Conservation (phyloP, 2,797 vertebrate species). For the Epinephelus malabaricus region DNA sequence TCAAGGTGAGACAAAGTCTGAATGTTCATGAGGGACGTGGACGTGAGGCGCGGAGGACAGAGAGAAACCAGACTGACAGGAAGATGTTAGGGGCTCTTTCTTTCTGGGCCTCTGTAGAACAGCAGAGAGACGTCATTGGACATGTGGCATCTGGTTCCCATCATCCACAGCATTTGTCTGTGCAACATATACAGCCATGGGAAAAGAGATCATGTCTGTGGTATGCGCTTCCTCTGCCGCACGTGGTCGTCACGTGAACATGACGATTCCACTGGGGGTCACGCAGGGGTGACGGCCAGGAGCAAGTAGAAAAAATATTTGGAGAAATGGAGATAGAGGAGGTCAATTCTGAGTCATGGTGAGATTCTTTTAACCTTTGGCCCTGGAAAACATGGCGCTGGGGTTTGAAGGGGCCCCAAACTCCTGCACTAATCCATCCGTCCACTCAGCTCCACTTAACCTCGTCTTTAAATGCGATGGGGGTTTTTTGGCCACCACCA, state of each 20-base stretch:
- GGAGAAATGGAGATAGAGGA: neutral
- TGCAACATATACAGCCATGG: slow-evolving; percentile 72
- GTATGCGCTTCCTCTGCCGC: slow-evolving; percentile 77
- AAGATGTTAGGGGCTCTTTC: slow-evolving; percentile 31
- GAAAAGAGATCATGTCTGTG: slow-evolving; percentile 77
- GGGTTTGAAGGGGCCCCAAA: neutral
- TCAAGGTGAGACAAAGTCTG: slow-evolving; percentile 8
- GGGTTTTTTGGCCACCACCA: neutral
- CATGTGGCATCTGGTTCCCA: slow-evolving; percentile 81
- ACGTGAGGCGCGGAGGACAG: slow-evolving; percentile 9
- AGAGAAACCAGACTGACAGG: slow-evolving; percentile 47
- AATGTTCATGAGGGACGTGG: slow-evolving; percentile 10
- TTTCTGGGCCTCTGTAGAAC: slow-evolving; percentile 48
- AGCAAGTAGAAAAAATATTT: neutral
- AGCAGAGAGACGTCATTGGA: slow-evolving; percentile 66
- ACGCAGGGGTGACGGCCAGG: slow-evolving; percentile 40
- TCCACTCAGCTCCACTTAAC: neutral
- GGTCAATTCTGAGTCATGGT: neutral
- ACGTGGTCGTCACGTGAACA: slow-evolving; percentile 68
- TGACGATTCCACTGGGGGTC: slow-evolving; percentile 51
- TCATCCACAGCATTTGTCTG: slow-evolving; percentile 70
- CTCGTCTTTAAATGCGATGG: neutral
- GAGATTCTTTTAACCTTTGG: slow-evolving; percentile 1
- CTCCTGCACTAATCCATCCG: neutral
- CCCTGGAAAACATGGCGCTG: neutral